Evolutionary conservation across 1,140 invertebrate species (phyloP), one percentile per base, ranked within the genome.

Genomic region (Triops longicaudatus): DNA sequence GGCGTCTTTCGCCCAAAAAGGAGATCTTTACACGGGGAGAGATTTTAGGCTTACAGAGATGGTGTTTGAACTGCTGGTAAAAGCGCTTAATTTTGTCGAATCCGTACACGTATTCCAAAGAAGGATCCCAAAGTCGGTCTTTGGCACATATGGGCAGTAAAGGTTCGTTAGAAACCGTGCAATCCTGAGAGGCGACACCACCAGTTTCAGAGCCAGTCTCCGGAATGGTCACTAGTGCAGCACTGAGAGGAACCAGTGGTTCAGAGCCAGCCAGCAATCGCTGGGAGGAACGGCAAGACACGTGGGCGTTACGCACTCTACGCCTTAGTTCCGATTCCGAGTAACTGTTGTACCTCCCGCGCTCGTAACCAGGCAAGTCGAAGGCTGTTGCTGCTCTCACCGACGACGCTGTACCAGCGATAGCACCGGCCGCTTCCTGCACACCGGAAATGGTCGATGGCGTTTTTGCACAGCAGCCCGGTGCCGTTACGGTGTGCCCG

Each of bases 1-100:
- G n/a, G 7, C 17, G 22, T n/a, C n/a, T n/a, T n/a, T n/a, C n/a
- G n/a, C n/a, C n/a, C n/a, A n/a, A n/a, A n/a, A n/a, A n/a, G n/a
- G n/a, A n/a, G n/a, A n/a, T 22, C 17, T 22, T n/a, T 14, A 63
- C 50, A 17, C 22, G 5, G 22, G 50, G 50, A 22, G 50, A 63
- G 17, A 22, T 22, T 1, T n/a, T 14, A 63, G 22, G 9, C 50
- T 63, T 63, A 63, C 50, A 63, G 50, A 63, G 50, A 63, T 63
- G 50, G 50, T 63, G 50, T 63, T 63, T 63, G 50, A 63, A 63
- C 50, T 63, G 50, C 50, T 63, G 50, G 50, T 63, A 63, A 63
- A 63, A n/a, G 50, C 50, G 50, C 50, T 63, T 63, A 63, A 63
- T 63, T 63, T 63, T 63, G 50, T 63, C 50, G 50, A 63, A 63